phyloP scores from a whole-genome alignment of 2,888 invertebrate genomes.

The Zhuqinia jingwanae region DNA sequence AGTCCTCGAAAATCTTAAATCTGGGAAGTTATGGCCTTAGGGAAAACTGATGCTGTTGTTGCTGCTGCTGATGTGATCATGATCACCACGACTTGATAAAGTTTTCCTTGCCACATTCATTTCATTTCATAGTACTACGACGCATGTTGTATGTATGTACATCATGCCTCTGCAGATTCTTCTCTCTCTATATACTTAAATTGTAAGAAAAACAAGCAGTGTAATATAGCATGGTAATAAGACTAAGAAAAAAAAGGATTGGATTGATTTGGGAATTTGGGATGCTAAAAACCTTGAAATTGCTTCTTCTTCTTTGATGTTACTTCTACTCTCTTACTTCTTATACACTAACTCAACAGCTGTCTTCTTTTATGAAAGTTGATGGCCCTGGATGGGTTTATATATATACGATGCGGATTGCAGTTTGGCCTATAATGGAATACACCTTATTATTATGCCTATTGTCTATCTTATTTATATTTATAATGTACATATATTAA shows the following conservation, averaged over 20 bases:
- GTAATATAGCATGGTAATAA: too few species aligned
- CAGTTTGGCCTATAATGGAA: neutral
- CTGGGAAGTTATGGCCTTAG: slow-evolving; percentile 26
- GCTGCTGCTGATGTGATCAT: too few species aligned
- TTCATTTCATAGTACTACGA: too few species aligned
- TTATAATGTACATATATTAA: neutral
- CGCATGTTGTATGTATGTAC: too few species aligned
- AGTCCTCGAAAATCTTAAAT: slow-evolving; percentile 24
- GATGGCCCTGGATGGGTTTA: slow-evolving; percentile 60
- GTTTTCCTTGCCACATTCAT: neutral
- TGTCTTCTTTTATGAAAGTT: slow-evolving; percentile 56
- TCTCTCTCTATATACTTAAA: too few species aligned
- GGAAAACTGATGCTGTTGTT: slow-evolving; percentile 28
- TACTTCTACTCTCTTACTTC: neutral
- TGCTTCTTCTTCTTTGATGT: slow-evolving; percentile 13
- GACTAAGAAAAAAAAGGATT: slow-evolving; percentile 21
- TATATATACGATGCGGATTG: neutral
- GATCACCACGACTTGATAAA: neutral
- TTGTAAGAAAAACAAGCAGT: too few species aligned
- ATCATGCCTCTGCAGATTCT: too few species aligned
- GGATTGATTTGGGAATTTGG: slow-evolving; percentile 1
- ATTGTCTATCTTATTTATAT: too few species aligned
- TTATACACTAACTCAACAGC: slow-evolving; percentile 38
- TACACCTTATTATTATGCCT: neutral
- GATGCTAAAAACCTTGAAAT: slow-evolving; percentile 56